Evolutionary conservation across 2,888 invertebrate species (phyloP).

Genomic region (Dynastes grantii): DNA sequence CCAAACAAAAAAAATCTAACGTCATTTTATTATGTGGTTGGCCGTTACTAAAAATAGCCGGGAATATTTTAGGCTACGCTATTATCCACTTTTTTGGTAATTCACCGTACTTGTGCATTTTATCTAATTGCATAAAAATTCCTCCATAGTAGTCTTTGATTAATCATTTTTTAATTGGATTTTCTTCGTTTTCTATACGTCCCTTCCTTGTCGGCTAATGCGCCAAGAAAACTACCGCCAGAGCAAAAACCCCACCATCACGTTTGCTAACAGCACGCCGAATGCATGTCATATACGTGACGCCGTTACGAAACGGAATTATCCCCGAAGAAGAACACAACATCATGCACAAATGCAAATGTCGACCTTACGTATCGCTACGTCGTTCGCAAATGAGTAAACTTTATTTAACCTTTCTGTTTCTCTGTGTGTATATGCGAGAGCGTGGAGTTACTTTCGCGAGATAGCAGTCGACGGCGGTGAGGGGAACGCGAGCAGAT

Average conservation of each 20-base stretch:
- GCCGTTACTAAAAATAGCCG: no score
- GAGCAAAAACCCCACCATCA: slow-evolving; percentile 23
- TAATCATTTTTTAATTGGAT: slow-evolving; percentile 44
- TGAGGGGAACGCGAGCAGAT: slow-evolving; percentile 58
- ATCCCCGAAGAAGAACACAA: slow-evolving; percentile 53
- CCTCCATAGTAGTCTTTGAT: slow-evolving; percentile 22
- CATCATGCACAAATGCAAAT: slow-evolving; percentile 44
- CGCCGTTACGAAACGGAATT: slow-evolving; percentile 52
- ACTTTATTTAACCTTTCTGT: slow-evolving; percentile 66
- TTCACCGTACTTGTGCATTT: slow-evolving; percentile 1
- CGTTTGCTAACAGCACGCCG: slow-evolving; percentile 28
- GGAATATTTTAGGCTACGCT: no score
- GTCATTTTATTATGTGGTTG: no score
- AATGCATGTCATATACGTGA: slow-evolving; percentile 52
- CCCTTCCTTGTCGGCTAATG: neutral
- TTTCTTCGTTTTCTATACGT: slow-evolving; percentile 29
- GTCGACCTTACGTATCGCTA: slow-evolving; percentile 59
- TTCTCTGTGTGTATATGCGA: slow-evolving; percentile 8
- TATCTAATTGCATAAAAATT: slow-evolving; percentile 41
- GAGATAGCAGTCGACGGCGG: slow-evolving; percentile 33
- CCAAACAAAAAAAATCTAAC: no score
- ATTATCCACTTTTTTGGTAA: no score
- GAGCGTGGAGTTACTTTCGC: slow-evolving; percentile 60
- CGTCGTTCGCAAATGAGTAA: slow-evolving; percentile 65
- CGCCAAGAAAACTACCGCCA: neutral